Conservation (phyloP, 2,888 invertebrate species). For the Adelognathus sp. region DNA sequence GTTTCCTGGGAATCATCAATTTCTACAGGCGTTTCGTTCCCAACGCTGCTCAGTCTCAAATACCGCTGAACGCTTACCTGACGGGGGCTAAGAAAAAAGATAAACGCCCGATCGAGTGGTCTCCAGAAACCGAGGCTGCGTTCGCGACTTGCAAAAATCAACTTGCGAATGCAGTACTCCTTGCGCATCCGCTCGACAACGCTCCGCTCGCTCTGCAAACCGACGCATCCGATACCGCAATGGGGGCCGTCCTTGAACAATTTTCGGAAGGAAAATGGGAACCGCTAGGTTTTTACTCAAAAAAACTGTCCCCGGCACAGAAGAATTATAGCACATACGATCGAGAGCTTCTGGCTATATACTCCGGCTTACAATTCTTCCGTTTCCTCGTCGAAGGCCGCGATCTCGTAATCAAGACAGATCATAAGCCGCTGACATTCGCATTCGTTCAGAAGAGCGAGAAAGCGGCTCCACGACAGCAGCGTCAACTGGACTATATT, state of each 20-base stretch:
- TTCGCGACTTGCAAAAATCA: no score
- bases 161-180: no score
- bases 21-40: no score
- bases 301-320: background rate
- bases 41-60: no score
- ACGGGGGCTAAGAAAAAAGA: no score
- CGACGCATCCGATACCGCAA: background rate
- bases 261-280: background rate
- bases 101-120: no score
- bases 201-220: background rate
- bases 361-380: constrained; percentile 1
- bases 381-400: constrained; percentile 1
- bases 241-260: background rate
- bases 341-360: constrained; percentile 5
- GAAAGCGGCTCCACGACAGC: constrained; percentile 22
- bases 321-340: constrained; percentile 15
- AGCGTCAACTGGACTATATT: constrained; percentile 7
- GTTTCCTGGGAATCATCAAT: no score
- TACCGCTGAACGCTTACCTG: no score
- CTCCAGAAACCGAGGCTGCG: no score
- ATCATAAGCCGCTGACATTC: constrained; percentile 14
- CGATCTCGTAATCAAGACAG: background rate
- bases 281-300: background rate
- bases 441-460: background rate
- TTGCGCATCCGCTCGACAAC: no score